Evolutionary conservation across 2,888 invertebrate species (phyloP).

Genomic region (Trissoscelio sp.): DNA sequence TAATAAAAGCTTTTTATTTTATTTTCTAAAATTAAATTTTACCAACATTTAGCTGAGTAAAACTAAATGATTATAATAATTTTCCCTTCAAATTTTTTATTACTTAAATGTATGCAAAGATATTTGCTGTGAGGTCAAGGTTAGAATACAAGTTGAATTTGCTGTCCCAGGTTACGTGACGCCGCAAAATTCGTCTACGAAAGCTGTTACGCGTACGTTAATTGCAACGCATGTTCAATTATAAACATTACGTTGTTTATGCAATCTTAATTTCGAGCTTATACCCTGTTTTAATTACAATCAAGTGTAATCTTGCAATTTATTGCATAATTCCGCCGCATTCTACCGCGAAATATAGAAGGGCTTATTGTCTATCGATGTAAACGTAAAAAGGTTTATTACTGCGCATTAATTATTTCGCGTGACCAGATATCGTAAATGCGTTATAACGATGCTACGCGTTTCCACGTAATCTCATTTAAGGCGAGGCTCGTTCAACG

Average conservation of each 20-base stretch:
- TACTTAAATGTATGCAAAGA: no score
- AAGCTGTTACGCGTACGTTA: conserved; percentile 14
- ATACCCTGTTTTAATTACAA: conserved; percentile 38
- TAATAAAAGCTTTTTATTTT: no score
- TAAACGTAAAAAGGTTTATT: conserved; percentile 24
- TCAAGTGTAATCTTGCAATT: conserved; percentile 36
- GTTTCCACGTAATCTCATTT: conserved; percentile 9
- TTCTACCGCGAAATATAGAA: conserved; percentile 15
- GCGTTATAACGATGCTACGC: neutral
- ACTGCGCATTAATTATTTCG: neutral
- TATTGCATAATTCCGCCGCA: conserved; percentile 16
- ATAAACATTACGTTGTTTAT: conserved; percentile 35
- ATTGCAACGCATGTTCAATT: conserved; percentile 34
- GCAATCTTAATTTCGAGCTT: conserved; percentile 38
- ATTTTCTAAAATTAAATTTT: no score
- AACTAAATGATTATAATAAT: no score
- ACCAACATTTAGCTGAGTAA: no score
- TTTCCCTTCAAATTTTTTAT: no score
- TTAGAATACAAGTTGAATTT: conserved; percentile 23
- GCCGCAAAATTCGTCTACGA: neutral
- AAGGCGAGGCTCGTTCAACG: neutral
- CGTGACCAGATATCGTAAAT: neutral
- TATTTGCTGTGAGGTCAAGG: neutral
- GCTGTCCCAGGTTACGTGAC: neutral
- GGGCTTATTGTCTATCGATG: conserved; percentile 22